A percentile compares a stretch with the other conserved stretches of the same genome.
Conservation (phyloP, 2,113 vertebrate species). For the Engystomops pustulosus region DNA sequence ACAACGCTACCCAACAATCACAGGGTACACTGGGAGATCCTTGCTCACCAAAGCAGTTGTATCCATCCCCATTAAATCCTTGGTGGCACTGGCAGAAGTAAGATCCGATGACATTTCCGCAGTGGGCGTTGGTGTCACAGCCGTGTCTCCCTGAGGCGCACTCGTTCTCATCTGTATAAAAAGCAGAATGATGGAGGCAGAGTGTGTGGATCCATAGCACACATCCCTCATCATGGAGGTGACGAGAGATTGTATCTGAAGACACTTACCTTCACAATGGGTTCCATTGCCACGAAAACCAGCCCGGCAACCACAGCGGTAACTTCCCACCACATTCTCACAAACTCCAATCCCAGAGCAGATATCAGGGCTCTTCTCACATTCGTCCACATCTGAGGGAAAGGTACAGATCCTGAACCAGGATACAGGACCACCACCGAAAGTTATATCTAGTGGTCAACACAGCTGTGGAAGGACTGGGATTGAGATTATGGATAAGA, state of each 20-base stretch:
- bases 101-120: conserved; percentile 79
- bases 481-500: too few species aligned
- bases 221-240: background rate
- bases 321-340: conserved; percentile 78
- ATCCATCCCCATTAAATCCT: conserved; percentile 78
- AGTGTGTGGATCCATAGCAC: too few species aligned
- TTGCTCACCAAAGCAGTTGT: conserved; percentile 74
- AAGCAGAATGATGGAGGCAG: background rate
- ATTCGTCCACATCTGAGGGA: conserved; percentile 78
- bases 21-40: too few species aligned
- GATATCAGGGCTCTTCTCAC: conserved; percentile 64
- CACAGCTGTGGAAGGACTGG: too few species aligned
- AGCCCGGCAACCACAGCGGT: conserved; percentile 74
- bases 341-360: conserved; percentile 74
- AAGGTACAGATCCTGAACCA: too few species aligned
- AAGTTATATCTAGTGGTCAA: too few species aligned
- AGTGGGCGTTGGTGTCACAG: conserved; percentile 77
- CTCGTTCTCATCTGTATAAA: conserved; percentile 76
- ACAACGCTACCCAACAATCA: too few species aligned
- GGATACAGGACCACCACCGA: too few species aligned
- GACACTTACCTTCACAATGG: conserved; percentile 76
- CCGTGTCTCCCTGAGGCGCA: conserved; percentile 71
- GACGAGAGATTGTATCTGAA: background rate
- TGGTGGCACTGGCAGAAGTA: conserved; percentile 83
- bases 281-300: conserved; percentile 82